Base-by-base conservation (phyloP, 2,888 invertebrate species). In the Pandemis heparana region DNA sequence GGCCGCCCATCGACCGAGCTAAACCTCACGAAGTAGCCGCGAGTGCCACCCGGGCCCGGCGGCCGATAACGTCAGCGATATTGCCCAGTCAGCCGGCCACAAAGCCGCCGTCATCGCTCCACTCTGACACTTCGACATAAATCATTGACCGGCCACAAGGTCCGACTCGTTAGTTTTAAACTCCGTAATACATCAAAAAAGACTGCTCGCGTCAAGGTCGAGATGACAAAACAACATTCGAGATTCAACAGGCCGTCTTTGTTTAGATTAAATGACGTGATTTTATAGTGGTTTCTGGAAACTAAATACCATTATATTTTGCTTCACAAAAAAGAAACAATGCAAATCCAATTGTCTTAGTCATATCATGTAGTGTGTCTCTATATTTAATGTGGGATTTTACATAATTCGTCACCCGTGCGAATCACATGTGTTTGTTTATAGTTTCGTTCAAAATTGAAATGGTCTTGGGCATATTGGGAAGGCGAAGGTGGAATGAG, bases 171-270 rank as follows among this genome's bases (percentile, higher is more conserved):
- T 38, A n/a, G 56, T 23, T 56, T 56, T 56, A 56, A 56, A n/a
- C 38, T 48, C 48, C 51, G 38, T 7, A 65, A 38, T 51, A 65
- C 16, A 51, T 38, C 38, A 65, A 48, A 38, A 65, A 56, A 56
- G 23, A 56, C 51, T 60, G 70, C 5, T 46, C 61, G 9, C 70
- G 14, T 8, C 70, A 53, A 43, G 68, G 59, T 38, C 68, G 32
- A n/a, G 60, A 68, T 32, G 60, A 59, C 46, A 68, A 60, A 60
- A 68, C 46, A 60, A 23, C 12, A 53, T 53, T 66, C 32, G 66
- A 66, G 10, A 18, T 41, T 38, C 32, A 12, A 41, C 38, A 32
- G 46, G 48, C 64, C 48, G 32, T 32, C 9, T 32, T 16, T 41
- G 61, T 41, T 62, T n/a, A 60, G 41, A 62, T 62, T 62, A 41